Evolutionary conservation across 2,113 vertebrate genomes (phyloP).

Genomic region (Corydoras sp.): DNA sequence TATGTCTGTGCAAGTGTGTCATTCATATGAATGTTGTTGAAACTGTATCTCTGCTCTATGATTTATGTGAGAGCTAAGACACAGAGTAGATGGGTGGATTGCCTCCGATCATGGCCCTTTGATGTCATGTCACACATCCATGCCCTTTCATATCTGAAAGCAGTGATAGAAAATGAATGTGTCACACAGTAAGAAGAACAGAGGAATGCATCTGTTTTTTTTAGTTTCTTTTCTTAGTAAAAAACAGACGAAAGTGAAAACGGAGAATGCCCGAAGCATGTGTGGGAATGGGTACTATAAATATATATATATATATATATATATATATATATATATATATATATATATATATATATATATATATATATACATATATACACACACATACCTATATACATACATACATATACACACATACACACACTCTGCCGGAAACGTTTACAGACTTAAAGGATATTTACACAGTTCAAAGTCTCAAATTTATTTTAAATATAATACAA

Average conservation of each 20-base stretch:
- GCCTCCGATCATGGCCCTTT: constrained; percentile 38
- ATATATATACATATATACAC: no score
- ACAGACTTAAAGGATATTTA: no score
- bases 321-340: no score
- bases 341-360: no score
- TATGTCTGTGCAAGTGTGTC: constrained; percentile 5
- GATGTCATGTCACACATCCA: constrained; percentile 38
- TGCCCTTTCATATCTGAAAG: constrained; percentile 23
- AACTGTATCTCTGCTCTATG: constrained; percentile 22
- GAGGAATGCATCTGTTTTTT: constrained; percentile 5
- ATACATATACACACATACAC: no score
- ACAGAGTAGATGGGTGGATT: constrained; percentile 19
- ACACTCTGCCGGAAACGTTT: no score
- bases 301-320: neutral
- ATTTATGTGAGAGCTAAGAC: constrained; percentile 29
- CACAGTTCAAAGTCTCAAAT: no score
- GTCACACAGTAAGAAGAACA: constrained; percentile 24
- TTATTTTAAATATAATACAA: no score
- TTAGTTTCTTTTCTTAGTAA: neutral
- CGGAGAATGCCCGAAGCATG: constrained; percentile 1
- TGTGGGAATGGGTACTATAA: neutral
- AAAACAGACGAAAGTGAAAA: constrained; percentile 14
- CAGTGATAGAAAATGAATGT: constrained; percentile 23
- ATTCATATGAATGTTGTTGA: constrained; percentile 27
- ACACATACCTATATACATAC: no score